Percentiles rank a stretch among this genome's conserved stretches.
These are phyloP conservation scores for Bombus soroeensis DNA, from an alignment of 1,140 invertebrate species.

Conservation along the genomic window DNA sequence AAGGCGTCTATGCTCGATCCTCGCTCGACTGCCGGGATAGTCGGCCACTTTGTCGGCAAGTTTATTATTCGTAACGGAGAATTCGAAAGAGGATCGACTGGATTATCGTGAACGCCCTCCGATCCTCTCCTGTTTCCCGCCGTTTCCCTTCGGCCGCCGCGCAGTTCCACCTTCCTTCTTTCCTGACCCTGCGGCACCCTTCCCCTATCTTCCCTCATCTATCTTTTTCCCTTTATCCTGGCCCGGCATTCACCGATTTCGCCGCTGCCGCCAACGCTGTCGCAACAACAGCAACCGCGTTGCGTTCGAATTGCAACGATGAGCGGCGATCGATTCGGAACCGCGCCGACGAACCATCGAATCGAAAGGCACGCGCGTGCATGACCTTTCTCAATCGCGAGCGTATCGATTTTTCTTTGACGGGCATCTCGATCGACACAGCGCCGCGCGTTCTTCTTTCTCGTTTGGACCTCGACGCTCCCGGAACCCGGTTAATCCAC, in stretches of 20 bases:
- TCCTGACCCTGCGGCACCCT: neutral
- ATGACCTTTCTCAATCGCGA: conserved; percentile 13
- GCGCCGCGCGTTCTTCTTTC: neutral
- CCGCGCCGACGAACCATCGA: neutral
- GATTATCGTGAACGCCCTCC: conserved; percentile 35
- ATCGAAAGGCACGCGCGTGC: conserved; percentile 3
- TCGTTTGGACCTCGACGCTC: neutral
- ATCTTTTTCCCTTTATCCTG: neutral
- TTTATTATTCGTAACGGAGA: conserved; percentile 59
- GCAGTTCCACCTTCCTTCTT: neutral
- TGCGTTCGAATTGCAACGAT: neutral
- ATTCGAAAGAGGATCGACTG: conserved; percentile 49
- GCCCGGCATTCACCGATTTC: neutral
- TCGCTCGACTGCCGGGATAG: conserved; percentile 26
- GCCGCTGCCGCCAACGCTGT: neutral
- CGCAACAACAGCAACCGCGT: neutral
- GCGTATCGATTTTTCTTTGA: neutral
- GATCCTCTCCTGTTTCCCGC: neutral
- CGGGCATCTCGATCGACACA: no score
- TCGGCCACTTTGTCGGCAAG: conserved; percentile 55
- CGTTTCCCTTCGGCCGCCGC: neutral
- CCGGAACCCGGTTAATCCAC: conserved; percentile 6
- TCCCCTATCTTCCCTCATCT: no score
- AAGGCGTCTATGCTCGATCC: conserved; percentile 51
- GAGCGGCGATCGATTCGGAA: neutral